These are phyloP conservation scores for Mobula birostris DNA, from an alignment of 2,113 vertebrate genomes.

Conservation along the genomic window DNA sequence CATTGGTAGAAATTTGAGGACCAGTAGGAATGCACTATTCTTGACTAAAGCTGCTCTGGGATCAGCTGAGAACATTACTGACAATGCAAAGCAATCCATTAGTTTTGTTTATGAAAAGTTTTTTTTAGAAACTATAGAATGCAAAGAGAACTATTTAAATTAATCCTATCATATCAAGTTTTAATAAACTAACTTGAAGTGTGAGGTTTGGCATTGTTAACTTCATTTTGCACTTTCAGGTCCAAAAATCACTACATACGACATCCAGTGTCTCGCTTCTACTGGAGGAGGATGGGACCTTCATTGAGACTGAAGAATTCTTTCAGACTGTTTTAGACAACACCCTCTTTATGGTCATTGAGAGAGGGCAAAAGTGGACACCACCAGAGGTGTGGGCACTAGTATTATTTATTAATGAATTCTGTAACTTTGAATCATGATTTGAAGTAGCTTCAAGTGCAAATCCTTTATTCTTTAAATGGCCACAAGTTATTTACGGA, in stretches of 20 bases:
- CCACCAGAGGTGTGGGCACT: conserved; percentile 48
- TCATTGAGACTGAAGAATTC: conserved; percentile 78
- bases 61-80: background rate
- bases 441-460: background rate
- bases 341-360: conserved; percentile 70
- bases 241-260: conserved; percentile 52
- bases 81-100: background rate
- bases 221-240: conserved; percentile 51
- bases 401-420: background rate
- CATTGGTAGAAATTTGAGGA: background rate
- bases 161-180: too few species aligned
- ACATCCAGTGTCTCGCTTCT: conserved; percentile 56
- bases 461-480: background rate
- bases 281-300: conserved; percentile 84
- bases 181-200: too few species aligned
- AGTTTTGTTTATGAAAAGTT: background rate
- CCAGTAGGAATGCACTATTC: background rate
- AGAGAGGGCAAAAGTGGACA: conserved; percentile 72
- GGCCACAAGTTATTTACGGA: background rate
- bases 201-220: accelerated
- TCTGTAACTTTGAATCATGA: background rate
- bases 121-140: background rate
- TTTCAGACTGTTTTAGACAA: conserved; percentile 71
- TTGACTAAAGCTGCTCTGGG: background rate
- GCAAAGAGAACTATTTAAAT: too few species aligned